phyloP scores from a whole-genome alignment of 92 coral and sea anemone species.

The Meandrina meandrites region DNA sequence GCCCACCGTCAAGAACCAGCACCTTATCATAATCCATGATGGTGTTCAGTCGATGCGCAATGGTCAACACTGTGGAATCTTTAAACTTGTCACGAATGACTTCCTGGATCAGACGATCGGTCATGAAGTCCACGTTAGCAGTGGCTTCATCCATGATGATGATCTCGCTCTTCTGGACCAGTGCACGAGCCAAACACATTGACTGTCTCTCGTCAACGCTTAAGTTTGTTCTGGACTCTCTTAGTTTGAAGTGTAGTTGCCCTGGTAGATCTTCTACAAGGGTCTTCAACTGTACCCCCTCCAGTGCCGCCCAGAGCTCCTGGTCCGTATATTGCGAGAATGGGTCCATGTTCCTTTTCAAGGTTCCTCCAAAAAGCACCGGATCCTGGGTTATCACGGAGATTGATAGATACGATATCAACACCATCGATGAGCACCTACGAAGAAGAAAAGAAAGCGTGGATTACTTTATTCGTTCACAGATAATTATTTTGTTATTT shows the following conservation, averaged over 20 bases:
- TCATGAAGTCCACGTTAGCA: constrained; percentile 47
- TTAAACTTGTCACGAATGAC: constrained; percentile 36
- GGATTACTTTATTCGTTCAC: too few relatives aligned
- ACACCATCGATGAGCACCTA: constrained; percentile 48
- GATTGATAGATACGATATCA: constrained; percentile 30
- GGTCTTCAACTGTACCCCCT: constrained; percentile 47
- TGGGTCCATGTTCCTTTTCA: constrained; percentile 52
- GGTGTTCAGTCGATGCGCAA: constrained; percentile 43
- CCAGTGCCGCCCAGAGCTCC: constrained; percentile 53
- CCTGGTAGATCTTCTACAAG: constrained; percentile 44
- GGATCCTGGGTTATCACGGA: constrained; percentile 66
- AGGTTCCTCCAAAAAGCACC: constrained; percentile 54
- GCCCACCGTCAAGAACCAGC: constrained; percentile 32
- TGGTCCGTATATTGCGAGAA: background rate
- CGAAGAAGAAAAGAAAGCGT: background rate
- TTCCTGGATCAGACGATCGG: constrained; percentile 36
- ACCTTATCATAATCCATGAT: constrained; percentile 43
- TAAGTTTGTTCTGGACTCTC: constrained; percentile 52
- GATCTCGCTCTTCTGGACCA: constrained; percentile 54
- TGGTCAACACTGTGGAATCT: constrained; percentile 34
- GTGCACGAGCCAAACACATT: constrained; percentile 56
- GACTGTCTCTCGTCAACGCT: constrained; percentile 66
- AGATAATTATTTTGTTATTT: too few relatives aligned
- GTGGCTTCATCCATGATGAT: constrained; percentile 69
- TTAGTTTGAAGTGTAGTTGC: constrained; percentile 34